These are phyloP conservation scores for Sardina pilchardus DNA, from an alignment of 2,113 vertebrate genomes.

Conservation along the genomic window DNA sequence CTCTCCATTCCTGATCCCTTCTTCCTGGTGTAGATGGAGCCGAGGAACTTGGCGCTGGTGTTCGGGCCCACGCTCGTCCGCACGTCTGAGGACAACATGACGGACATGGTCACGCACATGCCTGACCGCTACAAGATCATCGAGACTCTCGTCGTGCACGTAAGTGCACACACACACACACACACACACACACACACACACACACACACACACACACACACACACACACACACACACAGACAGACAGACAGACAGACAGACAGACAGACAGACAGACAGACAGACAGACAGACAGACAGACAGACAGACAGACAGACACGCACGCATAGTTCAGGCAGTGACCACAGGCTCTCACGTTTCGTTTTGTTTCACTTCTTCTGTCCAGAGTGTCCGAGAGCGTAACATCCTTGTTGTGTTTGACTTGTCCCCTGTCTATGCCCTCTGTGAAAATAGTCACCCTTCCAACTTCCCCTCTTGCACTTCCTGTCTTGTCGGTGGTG, in stretches of 20 bases:
- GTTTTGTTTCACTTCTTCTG: background rate
- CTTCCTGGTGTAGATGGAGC: slow-evolving; percentile 84
- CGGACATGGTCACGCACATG: slow-evolving; percentile 98
- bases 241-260: background rate
- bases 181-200: background rate
- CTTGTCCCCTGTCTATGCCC: background rate
- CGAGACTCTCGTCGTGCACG: slow-evolving; percentile 93
- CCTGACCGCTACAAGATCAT: slow-evolving; percentile 97
- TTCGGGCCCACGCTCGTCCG: slow-evolving; percentile 94
- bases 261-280: background rate
- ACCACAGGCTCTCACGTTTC: too few relatives aligned
- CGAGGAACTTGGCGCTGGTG: slow-evolving; percentile 92
- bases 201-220: background rate
- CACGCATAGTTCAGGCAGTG: too few relatives aligned
- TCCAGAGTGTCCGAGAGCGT: too few relatives aligned
- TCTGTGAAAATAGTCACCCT: background rate
- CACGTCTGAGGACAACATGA: slow-evolving; percentile 97
- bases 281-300: background rate
- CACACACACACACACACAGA: background rate
- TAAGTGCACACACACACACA: slow-evolving; percentile 59
- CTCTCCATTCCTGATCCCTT: background rate
- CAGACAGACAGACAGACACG: background rate
- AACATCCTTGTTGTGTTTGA: background rate
- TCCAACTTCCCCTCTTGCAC: background rate
- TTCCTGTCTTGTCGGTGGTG: background rate